These are phyloP conservation scores for Leucopsar rothschildi DNA, from an alignment of 2,113 vertebrate genomes.

Conservation along the genomic window DNA sequence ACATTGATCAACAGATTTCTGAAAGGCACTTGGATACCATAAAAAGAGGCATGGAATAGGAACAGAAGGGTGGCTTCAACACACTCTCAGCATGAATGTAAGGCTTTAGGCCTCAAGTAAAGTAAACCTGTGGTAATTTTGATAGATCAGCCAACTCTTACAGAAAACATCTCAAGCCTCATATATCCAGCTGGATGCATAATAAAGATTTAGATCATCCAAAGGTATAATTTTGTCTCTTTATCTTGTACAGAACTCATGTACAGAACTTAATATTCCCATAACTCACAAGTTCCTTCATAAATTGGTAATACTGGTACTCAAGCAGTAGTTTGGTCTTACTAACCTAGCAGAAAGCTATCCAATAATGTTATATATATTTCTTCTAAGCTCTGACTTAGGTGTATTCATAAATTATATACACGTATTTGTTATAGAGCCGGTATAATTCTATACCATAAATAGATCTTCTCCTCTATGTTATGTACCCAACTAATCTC, in stretches of 20 bases:
- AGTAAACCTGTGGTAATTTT: neutral
- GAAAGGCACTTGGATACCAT: neutral
- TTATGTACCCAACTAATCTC: neutral
- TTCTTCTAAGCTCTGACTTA: neutral
- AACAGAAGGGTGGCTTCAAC: neutral
- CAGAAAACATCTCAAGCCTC: neutral
- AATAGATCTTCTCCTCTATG: neutral
- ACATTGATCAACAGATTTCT: neutral
- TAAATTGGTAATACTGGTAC: neutral
- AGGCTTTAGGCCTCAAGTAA: neutral
- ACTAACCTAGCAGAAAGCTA: neutral
- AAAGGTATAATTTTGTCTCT: neutral
- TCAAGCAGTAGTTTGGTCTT: neutral
- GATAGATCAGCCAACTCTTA: neutral
- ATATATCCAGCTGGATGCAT: neutral
- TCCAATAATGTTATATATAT: neutral
- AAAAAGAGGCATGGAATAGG: neutral
- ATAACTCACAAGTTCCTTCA: neutral
- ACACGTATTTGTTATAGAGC: neutral
- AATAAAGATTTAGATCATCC: neutral
- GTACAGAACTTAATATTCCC: neutral
- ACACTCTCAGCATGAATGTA: neutral
- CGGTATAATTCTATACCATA: neutral
- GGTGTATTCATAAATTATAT: neutral
- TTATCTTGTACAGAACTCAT: neutral